Evolutionary conservation across 2,888 invertebrate genomes (phyloP).

Genomic region (Trypoxylon attenuatum): DNA sequence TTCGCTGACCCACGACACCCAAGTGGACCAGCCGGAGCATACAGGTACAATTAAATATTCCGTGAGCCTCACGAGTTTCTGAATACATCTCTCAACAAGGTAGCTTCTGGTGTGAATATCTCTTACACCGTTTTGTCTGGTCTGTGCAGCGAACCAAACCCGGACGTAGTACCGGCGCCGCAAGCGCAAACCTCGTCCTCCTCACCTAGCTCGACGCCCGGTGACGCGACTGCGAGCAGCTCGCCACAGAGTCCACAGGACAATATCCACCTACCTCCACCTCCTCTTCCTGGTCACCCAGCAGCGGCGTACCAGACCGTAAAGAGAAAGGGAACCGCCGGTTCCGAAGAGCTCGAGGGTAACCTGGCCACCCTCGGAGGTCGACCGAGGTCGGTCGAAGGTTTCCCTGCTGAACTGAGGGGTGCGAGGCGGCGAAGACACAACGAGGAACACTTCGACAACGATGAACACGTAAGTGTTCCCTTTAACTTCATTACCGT

Average conservation of each 20-base stretch:
- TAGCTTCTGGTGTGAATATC: background rate
- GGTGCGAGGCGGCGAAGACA: constrained; percentile 83
- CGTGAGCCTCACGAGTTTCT: too few species aligned
- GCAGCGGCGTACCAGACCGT: constrained; percentile 88
- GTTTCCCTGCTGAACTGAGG: constrained; percentile 85
- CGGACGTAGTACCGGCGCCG: constrained; percentile 87
- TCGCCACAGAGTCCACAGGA: constrained; percentile 78
- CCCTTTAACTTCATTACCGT: background rate
- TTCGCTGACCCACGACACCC: constrained; percentile 93
- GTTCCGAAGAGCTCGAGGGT: constrained; percentile 83
- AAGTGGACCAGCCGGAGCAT: constrained; percentile 87
- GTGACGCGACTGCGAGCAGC: constrained; percentile 78
- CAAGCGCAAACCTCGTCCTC: constrained; percentile 84
- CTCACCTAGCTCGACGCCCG: constrained; percentile 82
- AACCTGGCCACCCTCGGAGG: constrained; percentile 89
- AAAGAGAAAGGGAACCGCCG: constrained; percentile 83
- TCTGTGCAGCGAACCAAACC: constrained; percentile 82
- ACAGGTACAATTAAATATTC: constrained; percentile 72
- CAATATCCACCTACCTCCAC: constrained; percentile 84
- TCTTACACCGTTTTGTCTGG: background rate
- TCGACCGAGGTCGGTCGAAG: constrained; percentile 91
- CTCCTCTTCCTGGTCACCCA: constrained; percentile 89
- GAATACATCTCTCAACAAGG: too few species aligned
- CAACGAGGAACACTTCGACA: constrained; percentile 73
- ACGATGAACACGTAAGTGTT: constrained; percentile 61